Evolutionary conservation across 2,797 vertebrate genomes (phyloP).

Genomic region (Jordanella pulchra): DNA sequence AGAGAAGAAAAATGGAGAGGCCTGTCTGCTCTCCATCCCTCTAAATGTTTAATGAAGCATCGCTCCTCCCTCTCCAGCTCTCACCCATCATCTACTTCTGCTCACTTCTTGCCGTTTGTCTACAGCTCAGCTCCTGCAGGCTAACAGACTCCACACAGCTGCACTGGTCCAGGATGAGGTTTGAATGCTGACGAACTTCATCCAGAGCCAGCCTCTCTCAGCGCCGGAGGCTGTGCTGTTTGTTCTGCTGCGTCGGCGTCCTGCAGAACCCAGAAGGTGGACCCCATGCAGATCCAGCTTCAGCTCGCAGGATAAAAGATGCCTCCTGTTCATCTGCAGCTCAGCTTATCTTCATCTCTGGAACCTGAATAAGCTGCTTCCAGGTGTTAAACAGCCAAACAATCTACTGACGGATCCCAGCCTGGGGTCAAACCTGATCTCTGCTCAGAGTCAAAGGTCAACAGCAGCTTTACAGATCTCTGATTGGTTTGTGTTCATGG

Average conservation of each 20-base stretch:
- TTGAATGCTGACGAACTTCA: slow-evolving; percentile 46
- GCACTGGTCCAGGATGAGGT: slow-evolving; percentile 43
- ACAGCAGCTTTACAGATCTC: not conserved
- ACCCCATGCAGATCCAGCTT: slow-evolving; percentile 34
- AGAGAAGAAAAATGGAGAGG: slow-evolving; percentile 62
- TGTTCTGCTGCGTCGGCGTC: slow-evolving; percentile 29
- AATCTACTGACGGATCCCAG: slow-evolving; percentile 33
- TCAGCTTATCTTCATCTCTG: slow-evolving; percentile 45
- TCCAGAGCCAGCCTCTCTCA: slow-evolving; percentile 29
- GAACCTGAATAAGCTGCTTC: slow-evolving; percentile 59
- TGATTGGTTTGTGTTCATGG: no score
- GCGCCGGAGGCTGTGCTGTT: slow-evolving; percentile 17
- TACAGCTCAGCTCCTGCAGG: slow-evolving; percentile 46
- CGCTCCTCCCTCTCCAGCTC: slow-evolving; percentile 36
- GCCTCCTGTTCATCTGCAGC: slow-evolving; percentile 51
- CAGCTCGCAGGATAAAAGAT: slow-evolving; percentile 27
- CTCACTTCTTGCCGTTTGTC: slow-evolving; percentile 57
- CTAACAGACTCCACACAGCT: slow-evolving; percentile 35
- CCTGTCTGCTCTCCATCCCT: slow-evolving; percentile 67
- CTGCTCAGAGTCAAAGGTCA: not conserved
- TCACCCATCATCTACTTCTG: slow-evolving; percentile 53
- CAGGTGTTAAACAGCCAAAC: slow-evolving; percentile 29
- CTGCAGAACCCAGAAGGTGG: no score
- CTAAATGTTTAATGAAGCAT: slow-evolving; percentile 76
- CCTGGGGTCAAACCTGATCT: slow-evolving; percentile 23